phyloP scores from a whole-genome alignment of 2,888 invertebrate genomes.

The Vanessa cardui region DNA sequence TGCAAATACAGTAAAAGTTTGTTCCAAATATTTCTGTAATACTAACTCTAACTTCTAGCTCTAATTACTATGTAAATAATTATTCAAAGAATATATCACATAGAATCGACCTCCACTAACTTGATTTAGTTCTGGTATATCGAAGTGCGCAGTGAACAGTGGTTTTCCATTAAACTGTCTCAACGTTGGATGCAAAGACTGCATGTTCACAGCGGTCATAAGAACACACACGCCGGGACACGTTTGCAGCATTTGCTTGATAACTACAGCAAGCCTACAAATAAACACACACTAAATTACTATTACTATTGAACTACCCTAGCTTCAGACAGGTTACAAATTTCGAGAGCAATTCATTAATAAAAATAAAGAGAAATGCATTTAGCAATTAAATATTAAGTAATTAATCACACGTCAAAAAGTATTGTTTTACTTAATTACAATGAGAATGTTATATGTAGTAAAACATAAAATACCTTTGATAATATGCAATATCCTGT shows the following conservation, averaged over 20 bases:
- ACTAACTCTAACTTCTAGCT: no score
- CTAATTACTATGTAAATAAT: no score
- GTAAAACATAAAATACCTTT: conserved; percentile 70
- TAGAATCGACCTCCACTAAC: conserved; percentile 44
- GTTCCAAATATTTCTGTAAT: no score
- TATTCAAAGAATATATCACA: no score
- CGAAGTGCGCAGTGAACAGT: conserved; percentile 71
- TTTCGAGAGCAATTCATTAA: no score
- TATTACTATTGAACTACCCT: neutral
- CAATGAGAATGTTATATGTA: neutral
- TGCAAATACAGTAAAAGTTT: no score
- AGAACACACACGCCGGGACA: conserved; percentile 70
- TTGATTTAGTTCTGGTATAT: conserved; percentile 65
- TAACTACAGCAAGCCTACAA: conserved; percentile 63
- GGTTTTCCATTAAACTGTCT: conserved; percentile 68
- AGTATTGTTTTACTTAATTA: no score
- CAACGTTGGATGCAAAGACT: conserved; percentile 64
- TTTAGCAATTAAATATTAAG: no score
- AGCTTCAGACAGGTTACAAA: neutral
- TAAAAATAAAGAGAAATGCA: no score
- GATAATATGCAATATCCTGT: conserved; percentile 85
- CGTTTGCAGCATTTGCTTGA: conserved; percentile 64
- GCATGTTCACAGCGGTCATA: conserved; percentile 67
- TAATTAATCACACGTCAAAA: no score
- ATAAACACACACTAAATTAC: neutral